These are phyloP conservation scores for Naja naja DNA, from an alignment of 2,113 vertebrate genomes.

Conservation along the genomic window DNA sequence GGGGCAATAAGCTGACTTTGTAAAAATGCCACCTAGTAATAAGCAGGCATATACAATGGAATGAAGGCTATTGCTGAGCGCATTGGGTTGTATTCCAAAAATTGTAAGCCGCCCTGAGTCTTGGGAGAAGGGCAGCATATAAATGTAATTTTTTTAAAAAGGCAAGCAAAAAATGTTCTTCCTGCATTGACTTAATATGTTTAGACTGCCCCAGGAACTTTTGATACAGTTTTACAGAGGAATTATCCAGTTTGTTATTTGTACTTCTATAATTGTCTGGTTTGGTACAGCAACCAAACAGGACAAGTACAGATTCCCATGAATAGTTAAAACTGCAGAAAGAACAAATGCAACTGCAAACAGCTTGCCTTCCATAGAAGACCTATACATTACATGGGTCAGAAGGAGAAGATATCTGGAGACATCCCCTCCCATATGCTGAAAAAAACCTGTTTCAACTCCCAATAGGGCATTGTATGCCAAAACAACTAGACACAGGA, in stretches of 20 bases:
- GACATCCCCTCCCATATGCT: not conserved
- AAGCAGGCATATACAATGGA: too few species aligned
- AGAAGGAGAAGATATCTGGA: not conserved
- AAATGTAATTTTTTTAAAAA: too few species aligned
- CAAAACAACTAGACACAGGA: not conserved
- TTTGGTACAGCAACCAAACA: not conserved
- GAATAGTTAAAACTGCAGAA: not conserved
- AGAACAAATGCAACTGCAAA: not conserved
- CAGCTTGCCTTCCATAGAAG: not conserved
- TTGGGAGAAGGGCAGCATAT: too few species aligned
- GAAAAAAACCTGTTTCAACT: not conserved
- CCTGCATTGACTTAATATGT: not conserved
- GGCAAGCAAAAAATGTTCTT: not conserved
- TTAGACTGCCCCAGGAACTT: not conserved
- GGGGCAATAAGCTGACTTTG: too few species aligned
- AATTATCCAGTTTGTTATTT: not conserved
- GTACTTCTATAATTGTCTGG: not conserved
- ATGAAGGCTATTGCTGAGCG: too few species aligned
- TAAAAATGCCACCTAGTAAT: too few species aligned
- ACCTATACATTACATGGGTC: not conserved
- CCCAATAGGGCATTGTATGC: not conserved
- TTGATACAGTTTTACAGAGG: not conserved
- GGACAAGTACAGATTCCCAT: not conserved
- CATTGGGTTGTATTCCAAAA: too few species aligned
- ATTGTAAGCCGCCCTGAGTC: too few species aligned